A percentile compares a stretch with the other conserved stretches of the same genome.
These are phyloP conservation scores for Drosophila merina DNA, from an alignment of 2,888 invertebrate species.

Conservation along the genomic window DNA sequence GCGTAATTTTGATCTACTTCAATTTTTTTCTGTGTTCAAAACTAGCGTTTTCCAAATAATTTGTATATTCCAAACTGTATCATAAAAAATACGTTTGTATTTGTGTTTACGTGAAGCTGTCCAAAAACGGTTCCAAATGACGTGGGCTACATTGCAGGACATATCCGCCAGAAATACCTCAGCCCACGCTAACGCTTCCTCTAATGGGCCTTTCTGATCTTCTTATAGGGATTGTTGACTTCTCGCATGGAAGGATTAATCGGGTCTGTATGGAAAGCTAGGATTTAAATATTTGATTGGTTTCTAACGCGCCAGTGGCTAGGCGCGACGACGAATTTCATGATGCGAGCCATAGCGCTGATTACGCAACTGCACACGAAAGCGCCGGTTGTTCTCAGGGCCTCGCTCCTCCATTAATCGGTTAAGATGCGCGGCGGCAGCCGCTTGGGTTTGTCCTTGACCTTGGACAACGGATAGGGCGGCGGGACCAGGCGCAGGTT, in stretches of 20 bases:
- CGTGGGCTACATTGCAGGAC: slow-evolving; percentile 50
- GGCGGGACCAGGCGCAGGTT: slow-evolving; percentile 41
- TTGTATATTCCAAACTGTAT: too few relatives aligned
- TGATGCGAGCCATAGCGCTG: slow-evolving; percentile 78
- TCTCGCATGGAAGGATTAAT: not conserved
- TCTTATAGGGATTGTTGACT: slow-evolving; percentile 2
- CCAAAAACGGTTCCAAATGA: slow-evolving; percentile 52
- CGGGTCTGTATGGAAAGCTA: slow-evolving; percentile 5
- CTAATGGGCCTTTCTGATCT: slow-evolving; percentile 26
- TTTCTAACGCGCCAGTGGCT: slow-evolving; percentile 16
- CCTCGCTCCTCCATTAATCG: slow-evolving; percentile 60
- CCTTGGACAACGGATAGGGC: slow-evolving; percentile 10
- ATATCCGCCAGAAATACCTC: slow-evolving; percentile 34
- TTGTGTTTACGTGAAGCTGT: not conserved
- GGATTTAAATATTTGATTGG: not conserved
- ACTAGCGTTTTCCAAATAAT: too few relatives aligned
- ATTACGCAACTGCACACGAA: slow-evolving; percentile 78
- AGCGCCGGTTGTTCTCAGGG: slow-evolving; percentile 67
- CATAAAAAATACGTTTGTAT: not conserved
- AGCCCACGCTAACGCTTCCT: slow-evolving; percentile 58
- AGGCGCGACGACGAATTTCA: slow-evolving; percentile 78
- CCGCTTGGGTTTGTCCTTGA: not conserved
- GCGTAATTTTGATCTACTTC: too few relatives aligned
- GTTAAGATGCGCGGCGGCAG: slow-evolving; percentile 28
- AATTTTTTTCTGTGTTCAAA: too few relatives aligned